Base-by-base conservation (phyloP, 1,140 invertebrate genomes). In the Euschistus heros region DNA sequence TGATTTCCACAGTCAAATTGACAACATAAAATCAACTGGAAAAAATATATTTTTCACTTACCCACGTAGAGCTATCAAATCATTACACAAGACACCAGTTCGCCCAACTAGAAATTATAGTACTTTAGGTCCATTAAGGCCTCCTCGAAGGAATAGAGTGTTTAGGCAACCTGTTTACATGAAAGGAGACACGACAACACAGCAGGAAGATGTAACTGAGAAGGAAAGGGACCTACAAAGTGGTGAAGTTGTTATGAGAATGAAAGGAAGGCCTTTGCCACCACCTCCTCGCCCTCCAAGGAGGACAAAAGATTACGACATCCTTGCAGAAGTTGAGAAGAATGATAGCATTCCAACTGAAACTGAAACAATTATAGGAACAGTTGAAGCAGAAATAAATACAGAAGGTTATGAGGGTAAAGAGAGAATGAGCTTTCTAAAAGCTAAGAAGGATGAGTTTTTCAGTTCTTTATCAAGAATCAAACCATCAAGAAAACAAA, bases 241-340 rank as follows among this genome's bases (percentile, higher is more conserved):
- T 18, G 86, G 84, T 15, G 82, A 84, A 64, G 78, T 88, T 13
- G 78, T 89, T 1, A 84, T 81, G 70, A 90, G 86, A 76, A 90
- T 91, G 80, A 88, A 88, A 75, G 82, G 84, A 65, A 79, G 89
- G 67, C 89, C 89, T 0, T 72, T 91, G 64, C 88, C 89, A n/a
- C 83, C 89, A 13, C 88, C 89, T 0, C 88, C 89, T 7, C 76
- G 87, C 57, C 88, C 89, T 44, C 87, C 87, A 0, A 77, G 87
- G 71, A 74, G 77, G 74, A 73, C 75, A 69, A 78, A 70, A 65
- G 68, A 72, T 17, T 44, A 63, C 37, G 67, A 65, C 5, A 62
- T 26, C 6, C 33, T 61, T 1, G n/a, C 33, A 22, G 47, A 50
- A 50, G 24, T 20, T 57, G 54, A 57, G 15, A 57, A 24, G 24